These are phyloP conservation scores for Campoplex capitator DNA, from an alignment of 2,888 invertebrate genomes.

Conservation along the genomic window DNA sequence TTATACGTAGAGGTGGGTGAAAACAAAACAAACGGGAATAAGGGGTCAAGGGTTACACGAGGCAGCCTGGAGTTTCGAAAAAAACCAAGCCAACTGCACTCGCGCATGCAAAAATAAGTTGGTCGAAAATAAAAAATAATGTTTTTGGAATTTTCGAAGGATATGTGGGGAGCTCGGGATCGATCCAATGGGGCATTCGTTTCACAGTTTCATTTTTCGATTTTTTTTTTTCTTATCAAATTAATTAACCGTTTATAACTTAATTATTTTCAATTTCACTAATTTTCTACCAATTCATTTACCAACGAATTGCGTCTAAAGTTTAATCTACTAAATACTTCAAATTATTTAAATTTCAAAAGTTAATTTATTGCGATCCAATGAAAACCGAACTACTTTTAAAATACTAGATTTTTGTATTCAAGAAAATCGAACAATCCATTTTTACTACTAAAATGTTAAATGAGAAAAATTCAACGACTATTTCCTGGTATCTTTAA, in stretches of 20 bases:
- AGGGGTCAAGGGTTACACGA: slow-evolving; percentile 65
- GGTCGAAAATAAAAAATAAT: slow-evolving; percentile 66
- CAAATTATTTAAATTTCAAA: too few species aligned
- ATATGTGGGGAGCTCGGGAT: not conserved
- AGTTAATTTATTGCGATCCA: not conserved
- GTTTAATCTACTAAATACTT: not conserved
- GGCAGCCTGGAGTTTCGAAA: slow-evolving; percentile 28
- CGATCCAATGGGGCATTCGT: not conserved
- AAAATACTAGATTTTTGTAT: not conserved
- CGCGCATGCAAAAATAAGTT: slow-evolving; percentile 65
- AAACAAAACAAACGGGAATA: slow-evolving; percentile 81
- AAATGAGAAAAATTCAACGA: too few species aligned
- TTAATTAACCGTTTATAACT: not conserved
- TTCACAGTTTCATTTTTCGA: not conserved
- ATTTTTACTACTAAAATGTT: too few species aligned
- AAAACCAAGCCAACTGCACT: slow-evolving; percentile 46
- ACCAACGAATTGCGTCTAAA: not conserved
- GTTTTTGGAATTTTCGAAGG: slow-evolving; percentile 3
- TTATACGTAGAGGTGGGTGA: slow-evolving; percentile 81
- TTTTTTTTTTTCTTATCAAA: slow-evolving; percentile 1
- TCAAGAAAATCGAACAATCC: too few species aligned
- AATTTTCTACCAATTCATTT: not conserved
- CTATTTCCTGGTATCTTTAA: too few species aligned
- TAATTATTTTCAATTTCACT: not conserved
- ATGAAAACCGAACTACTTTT: not conserved